These are phyloP conservation scores for Ooceraea biroi DNA, from an alignment of 1,140 invertebrate species.

Conservation along the genomic window DNA sequence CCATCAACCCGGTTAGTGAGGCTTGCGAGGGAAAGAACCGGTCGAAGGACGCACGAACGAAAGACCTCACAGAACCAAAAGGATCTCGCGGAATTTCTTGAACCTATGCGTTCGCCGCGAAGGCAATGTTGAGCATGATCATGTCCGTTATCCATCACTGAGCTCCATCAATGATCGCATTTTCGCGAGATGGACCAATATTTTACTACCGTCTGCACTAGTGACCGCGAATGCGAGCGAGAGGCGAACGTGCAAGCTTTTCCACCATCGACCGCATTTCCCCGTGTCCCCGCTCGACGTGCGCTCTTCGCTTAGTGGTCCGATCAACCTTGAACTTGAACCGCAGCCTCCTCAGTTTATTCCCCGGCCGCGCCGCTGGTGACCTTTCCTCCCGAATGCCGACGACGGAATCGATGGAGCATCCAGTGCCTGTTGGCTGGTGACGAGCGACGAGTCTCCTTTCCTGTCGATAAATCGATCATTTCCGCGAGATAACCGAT, in stretches of 20 bases:
- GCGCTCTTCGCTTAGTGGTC: slow-evolving; percentile 55
- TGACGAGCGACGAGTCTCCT: not conserved
- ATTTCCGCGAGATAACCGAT: not conserved
- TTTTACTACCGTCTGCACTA: not conserved
- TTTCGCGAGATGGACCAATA: not conserved
- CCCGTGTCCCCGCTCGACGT: slow-evolving; percentile 4
- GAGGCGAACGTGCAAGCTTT: slow-evolving; percentile 8
- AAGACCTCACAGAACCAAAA: too few relatives aligned
- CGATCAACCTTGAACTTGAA: slow-evolving; percentile 73
- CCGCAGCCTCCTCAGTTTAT: slow-evolving; percentile 42
- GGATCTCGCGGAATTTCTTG: too few relatives aligned
- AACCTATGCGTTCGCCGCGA: too few relatives aligned
- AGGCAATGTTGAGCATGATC: too few relatives aligned
- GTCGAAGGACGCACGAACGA: too few relatives aligned
- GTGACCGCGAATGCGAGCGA: not conserved
- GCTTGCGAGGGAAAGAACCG: too few relatives aligned
- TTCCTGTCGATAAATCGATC: not conserved
- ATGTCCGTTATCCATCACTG: not conserved
- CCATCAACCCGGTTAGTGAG: too few relatives aligned
- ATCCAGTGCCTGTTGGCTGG: slow-evolving; percentile 40
- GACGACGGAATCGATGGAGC: slow-evolving; percentile 61
- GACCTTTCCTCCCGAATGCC: slow-evolving; percentile 50
- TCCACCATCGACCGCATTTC: slow-evolving; percentile 58
- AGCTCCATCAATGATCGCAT: not conserved
- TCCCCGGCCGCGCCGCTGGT: not conserved